A percentile compares a stretch with the other conserved stretches of the same genome.
These are phyloP conservation scores for Mastomys coucha DNA, from an alignment of 2,113 vertebrate genomes.

Conservation along the genomic window DNA sequence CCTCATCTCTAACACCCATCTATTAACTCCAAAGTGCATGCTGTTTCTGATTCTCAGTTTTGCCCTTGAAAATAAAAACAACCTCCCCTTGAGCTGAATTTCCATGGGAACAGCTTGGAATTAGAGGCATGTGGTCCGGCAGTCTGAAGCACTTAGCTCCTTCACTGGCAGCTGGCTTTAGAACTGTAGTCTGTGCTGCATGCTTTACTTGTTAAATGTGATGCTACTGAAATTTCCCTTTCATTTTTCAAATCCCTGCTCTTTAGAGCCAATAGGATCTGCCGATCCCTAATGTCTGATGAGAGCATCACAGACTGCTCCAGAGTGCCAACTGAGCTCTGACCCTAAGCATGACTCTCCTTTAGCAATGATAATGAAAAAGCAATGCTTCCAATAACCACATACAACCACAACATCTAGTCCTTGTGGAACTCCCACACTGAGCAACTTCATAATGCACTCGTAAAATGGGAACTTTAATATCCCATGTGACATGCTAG, in stretches of 20 bases:
- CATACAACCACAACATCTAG: not conserved
- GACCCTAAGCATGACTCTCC: not conserved
- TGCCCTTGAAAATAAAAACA: not conserved
- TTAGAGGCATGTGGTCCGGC: not conserved
- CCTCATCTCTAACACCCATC: not conserved
- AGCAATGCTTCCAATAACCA: not conserved
- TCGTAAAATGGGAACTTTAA: not conserved
- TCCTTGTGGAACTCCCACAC: not conserved
- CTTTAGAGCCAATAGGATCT: not conserved
- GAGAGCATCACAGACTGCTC: not conserved
- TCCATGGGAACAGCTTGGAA: not conserved
- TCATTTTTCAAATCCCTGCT: not conserved
- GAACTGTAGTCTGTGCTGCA: not conserved
- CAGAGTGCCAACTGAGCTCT: not conserved
- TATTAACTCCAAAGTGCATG: not conserved
- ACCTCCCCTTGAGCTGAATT: not conserved
- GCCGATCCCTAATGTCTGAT: not conserved
- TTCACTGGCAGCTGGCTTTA: not conserved
- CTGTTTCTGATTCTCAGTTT: not conserved
- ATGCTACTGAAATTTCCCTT: conserved; percentile 2
- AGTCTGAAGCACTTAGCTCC: not conserved
- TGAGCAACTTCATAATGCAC: conserved; percentile 9
- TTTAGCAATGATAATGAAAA: not conserved
- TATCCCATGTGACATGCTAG: rapidly evolving
- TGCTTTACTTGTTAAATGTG: not conserved